Evolutionary conservation across 1,140 invertebrate species (phyloP).

Genomic region (Diuraphis noxia): DNA sequence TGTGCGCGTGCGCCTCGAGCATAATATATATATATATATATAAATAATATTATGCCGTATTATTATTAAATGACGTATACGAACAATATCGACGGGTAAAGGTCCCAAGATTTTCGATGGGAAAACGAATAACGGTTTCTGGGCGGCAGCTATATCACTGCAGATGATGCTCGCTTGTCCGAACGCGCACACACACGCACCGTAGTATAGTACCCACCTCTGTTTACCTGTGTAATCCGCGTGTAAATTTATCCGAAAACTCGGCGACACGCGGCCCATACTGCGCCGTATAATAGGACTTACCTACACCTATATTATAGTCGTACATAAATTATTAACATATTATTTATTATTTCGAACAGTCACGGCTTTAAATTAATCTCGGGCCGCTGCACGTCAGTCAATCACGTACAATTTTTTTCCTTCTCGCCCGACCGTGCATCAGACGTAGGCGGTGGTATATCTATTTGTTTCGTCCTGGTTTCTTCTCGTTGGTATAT

Average conservation of each 20-base stretch:
- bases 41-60: neutral
- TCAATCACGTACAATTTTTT: constrained; percentile 22
- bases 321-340: neutral
- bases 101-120: neutral
- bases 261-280: neutral
- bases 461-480: neutral
- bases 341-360: constrained; percentile 33
- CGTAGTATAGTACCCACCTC: neutral
- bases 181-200: too few relatives aligned
- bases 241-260: neutral
- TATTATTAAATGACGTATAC: neutral
- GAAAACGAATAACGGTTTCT: constrained; percentile 2
- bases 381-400: constrained; percentile 35
- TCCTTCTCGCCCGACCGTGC: neutral
- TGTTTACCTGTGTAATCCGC: neutral
- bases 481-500: neutral
- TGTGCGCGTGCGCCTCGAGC: neutral
- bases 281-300: neutral
- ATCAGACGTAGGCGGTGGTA: neutral
- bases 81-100: neutral
- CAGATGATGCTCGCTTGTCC: neutral
- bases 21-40: neutral
- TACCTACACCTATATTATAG: neutral
- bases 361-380: constrained; percentile 51
- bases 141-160: neutral